Conservation (phyloP, 1,140 invertebrate genomes). For the Drosophila cardini region DNA sequence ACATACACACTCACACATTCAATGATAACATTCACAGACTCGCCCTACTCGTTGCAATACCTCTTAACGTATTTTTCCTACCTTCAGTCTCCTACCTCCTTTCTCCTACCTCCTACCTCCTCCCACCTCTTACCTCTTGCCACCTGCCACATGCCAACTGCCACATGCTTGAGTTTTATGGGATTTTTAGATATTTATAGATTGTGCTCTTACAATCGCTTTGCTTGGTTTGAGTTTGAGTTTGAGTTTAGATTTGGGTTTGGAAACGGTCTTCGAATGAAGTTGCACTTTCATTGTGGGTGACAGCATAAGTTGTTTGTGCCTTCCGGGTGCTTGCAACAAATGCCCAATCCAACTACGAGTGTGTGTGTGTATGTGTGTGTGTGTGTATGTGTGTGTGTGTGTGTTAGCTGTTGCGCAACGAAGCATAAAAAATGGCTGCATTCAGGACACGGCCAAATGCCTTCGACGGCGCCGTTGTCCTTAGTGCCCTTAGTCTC, state of each 20-base stretch:
- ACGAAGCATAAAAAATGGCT: constrained; percentile 72
- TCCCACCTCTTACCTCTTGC: constrained; percentile 2
- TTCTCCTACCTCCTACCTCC: neutral
- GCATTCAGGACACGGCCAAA: constrained; percentile 51
- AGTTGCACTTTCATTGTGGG: neutral
- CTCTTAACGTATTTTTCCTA: too few relatives aligned
- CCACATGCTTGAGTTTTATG: constrained; percentile 69
- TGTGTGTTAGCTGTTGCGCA: constrained; percentile 46
- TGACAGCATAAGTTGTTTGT: constrained; percentile 22
- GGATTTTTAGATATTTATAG: constrained; percentile 79
- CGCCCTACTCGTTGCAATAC: constrained; percentile 24
- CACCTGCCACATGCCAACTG: constrained; percentile 29
- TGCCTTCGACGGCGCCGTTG: constrained; percentile 25
- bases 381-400: constrained; percentile 9
- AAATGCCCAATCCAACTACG: constrained; percentile 38
- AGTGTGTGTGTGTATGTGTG: constrained; percentile 12
- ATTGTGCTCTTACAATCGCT: constrained; percentile 61
- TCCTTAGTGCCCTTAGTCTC: neutral
- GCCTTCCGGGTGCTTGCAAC: constrained; percentile 11
- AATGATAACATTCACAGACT: constrained; percentile 63
- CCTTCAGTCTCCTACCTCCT: too few relatives aligned
- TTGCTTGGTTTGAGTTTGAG: constrained; percentile 2
- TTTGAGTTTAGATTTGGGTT: neutral
- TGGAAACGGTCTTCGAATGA: too few relatives aligned
- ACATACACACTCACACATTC: constrained; percentile 17